A percentile compares a stretch with the other conserved stretches of the same genome.
phyloP scores from a whole-genome alignment of 53 echinoderm and acorn worm genomes.

The Mesocentrotus franciscanus region DNA sequence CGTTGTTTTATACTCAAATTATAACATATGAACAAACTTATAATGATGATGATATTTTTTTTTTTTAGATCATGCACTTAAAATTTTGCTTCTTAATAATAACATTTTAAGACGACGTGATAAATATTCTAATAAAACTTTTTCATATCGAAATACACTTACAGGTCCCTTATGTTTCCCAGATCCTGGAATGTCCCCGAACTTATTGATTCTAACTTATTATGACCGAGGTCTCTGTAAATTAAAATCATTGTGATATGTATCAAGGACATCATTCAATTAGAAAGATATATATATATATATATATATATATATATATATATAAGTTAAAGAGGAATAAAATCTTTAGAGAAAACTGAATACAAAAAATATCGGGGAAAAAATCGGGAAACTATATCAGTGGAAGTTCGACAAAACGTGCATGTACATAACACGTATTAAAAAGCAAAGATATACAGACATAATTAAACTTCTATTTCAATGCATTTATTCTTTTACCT shows the following conservation, averaged over 20 bases:
- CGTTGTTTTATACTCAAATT: no score
- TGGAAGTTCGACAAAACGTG: background rate
- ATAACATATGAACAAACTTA: no score
- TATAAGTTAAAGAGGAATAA: background rate
- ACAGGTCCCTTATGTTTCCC: background rate
- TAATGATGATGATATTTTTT: no score
- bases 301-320: no score
- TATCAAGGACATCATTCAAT: background rate
- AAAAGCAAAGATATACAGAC: background rate
- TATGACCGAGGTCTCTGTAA: background rate
- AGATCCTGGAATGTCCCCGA: background rate
- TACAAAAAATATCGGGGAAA: background rate
- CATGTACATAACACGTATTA: background rate
- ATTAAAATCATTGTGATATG: background rate
- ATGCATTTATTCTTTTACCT: background rate
- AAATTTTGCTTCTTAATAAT: no score
- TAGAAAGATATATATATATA: background rate
- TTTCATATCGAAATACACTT: background rate
- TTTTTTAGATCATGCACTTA: no score
- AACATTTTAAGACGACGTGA: no score
- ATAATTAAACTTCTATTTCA: background rate
- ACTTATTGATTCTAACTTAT: background rate
- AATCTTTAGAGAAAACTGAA: no score
- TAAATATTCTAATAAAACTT: no score
- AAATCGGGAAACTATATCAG: background rate